Percentiles rank a stretch among this genome's conserved stretches.
These are phyloP conservation scores for Corticium candelabrum DNA, from an alignment of 37 sponge, comb jelly and placozoan species.

Conservation along the genomic window DNA sequence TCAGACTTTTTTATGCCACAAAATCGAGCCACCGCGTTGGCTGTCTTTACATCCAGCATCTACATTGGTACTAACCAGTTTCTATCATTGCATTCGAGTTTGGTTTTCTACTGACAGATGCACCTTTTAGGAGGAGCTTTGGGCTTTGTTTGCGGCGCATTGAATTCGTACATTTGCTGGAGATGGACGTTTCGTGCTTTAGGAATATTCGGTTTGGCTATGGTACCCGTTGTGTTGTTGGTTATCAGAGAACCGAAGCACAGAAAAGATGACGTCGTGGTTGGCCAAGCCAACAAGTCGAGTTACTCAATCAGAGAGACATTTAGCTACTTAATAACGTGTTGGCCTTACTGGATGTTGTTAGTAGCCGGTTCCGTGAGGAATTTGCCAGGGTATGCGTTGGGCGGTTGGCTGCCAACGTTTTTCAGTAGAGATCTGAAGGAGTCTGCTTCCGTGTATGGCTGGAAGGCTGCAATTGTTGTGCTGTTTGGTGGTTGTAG, in stretches of 20 bases:
- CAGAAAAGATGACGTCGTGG: constrained; percentile 5
- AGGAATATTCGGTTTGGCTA: constrained; percentile 47
- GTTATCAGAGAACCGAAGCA: constrained; percentile 56
- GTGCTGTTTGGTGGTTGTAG: constrained; percentile 67
- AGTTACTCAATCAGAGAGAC: constrained; percentile 18
- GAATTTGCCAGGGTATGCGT: constrained; percentile 77
- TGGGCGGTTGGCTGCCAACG: constrained; percentile 78
- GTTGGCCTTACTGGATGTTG: constrained; percentile 52
- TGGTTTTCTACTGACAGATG: background rate
- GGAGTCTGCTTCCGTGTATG: constrained; percentile 35
- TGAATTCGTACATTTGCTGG: constrained; percentile 50
- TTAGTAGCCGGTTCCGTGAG: constrained; percentile 65
- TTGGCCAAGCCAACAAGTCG: background rate
- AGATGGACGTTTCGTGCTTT: constrained; percentile 70
- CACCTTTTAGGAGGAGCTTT: constrained; percentile 49
- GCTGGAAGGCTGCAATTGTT: constrained; percentile 49
- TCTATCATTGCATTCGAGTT: background rate
- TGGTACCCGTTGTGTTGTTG: constrained; percentile 35
- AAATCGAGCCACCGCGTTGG: constrained; percentile 57
- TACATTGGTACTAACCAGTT: constrained; percentile 44
- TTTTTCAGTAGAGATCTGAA: constrained; percentile 40
- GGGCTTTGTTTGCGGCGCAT: constrained; percentile 51
- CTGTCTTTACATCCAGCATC: constrained; percentile 69
- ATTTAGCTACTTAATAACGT: constrained; percentile 28
- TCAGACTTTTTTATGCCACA: constrained; percentile 61